Evolutionary conservation across 2,888 invertebrate genomes (phyloP).

Genomic region (Amiota mariae): DNA sequence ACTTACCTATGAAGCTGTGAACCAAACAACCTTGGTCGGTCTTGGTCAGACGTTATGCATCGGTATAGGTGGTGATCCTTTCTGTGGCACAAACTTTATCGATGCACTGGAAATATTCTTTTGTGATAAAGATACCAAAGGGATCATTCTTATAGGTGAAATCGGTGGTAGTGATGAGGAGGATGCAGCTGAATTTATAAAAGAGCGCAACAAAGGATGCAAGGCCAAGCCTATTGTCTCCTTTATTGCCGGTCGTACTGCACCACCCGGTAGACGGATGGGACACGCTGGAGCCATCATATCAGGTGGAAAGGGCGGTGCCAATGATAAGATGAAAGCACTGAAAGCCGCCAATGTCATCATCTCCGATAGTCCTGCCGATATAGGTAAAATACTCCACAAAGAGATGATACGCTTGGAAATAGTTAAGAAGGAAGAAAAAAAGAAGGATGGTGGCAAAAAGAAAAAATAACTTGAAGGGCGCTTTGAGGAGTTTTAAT

Average conservation of each 20-base stretch:
- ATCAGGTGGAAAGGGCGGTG: constrained; percentile 97
- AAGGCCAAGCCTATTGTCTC: constrained; percentile 98
- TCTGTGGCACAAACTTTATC: constrained; percentile 99
- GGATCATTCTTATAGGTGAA: constrained; percentile 98
- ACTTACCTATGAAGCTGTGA: constrained; percentile 98
- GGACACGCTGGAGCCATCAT: constrained; percentile 99
- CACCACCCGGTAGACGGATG: constrained; percentile 98
- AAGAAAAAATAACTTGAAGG: neutral
- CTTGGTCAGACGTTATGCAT: constrained; percentile 97
- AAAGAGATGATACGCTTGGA: constrained; percentile 89
- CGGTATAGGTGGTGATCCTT: constrained; percentile 99
- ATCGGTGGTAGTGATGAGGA: constrained; percentile 99
- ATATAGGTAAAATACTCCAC: constrained; percentile 89
- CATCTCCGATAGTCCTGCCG: constrained; percentile 92
- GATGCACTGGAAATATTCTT: constrained; percentile 97
- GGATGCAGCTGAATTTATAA: constrained; percentile 91
- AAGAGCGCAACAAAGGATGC: constrained; percentile 83
- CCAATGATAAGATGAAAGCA: constrained; percentile 96
- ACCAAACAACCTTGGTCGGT: constrained; percentile 92
- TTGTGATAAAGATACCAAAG: constrained; percentile 92
- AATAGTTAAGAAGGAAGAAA: constrained; percentile 63
- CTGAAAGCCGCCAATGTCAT: constrained; percentile 92
- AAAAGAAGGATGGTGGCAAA: neutral
- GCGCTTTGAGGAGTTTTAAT: too few species aligned
- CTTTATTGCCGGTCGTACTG: constrained; percentile 98